Evolutionary conservation across 1,140 invertebrate genomes (phyloP), one percentile per base, ranked within the genome.

Genomic region (Listronotus oregonensis): DNA sequence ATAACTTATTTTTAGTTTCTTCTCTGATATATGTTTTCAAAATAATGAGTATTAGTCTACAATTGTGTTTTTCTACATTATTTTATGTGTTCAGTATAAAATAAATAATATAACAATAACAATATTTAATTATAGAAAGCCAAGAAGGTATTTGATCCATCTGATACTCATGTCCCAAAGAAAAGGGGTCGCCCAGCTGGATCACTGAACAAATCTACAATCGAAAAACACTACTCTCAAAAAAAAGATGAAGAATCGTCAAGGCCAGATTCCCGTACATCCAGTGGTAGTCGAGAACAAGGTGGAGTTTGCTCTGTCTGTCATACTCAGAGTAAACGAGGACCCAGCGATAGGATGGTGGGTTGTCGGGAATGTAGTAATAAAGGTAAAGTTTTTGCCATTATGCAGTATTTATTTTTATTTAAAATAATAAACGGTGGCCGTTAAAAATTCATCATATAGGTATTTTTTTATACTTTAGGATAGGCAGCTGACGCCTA

Each of bases 141-240:
- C 7, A 90, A 89, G 72, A 89, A 89, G 79, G 89, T 91, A 0
- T 90, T 90, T 75, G 89, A 91, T 78, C 89, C 89, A n/a, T 90
- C 89, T 3, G 89, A 91, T 67, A 89, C 87, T 68, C 86, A 89
- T 80, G 76, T 90, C 6, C 87, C 88, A 6, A 81, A 86, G 75
- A 86, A 85, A 76, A 79, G 88, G 56, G 87, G 88, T 12, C 82
- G 87, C 27, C 85, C 87, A 34, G 78, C 84, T 15, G 82, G 82
- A 2, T 83, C 83, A 15, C 78, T 86, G 8, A 86, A 86, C 67
- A 85, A 85, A 76, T 79, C 81, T 11, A 81, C 83, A 15, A 79
- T 84, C 11, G 82, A 84, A 68, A 85, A 83, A 65, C 67, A 78
- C 50, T 52, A 69, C 15, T 58, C 61, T 9, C 69, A 71, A 40